Percentiles rank a stretch among this genome's conserved stretches.
Conservation (phyloP, 2,888 invertebrate genomes). For the Crioceris asparagi region DNA sequence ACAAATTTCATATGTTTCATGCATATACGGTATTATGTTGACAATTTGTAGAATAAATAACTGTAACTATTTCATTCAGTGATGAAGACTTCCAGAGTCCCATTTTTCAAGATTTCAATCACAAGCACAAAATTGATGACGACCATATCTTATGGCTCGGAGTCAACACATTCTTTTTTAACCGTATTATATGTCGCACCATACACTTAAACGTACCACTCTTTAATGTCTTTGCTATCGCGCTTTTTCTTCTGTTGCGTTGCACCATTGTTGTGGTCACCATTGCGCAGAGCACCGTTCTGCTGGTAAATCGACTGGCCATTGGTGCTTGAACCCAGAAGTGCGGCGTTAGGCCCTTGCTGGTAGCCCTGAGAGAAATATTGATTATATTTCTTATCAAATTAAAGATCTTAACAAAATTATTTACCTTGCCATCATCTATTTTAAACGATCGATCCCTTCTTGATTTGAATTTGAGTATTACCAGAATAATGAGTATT, state of each 20-base stretch:
- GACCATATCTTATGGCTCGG: conserved; percentile 7
- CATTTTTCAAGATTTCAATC: background rate
- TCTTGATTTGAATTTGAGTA: conserved; percentile 77
- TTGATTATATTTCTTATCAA: too few species aligned
- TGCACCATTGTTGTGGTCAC: conserved; percentile 31
- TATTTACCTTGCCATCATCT: conserved; percentile 65
- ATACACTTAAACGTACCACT: conserved; percentile 94
- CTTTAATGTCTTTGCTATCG: conserved; percentile 83
- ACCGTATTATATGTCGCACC: too few species aligned
- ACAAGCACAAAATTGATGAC: background rate
- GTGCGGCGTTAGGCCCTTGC: conserved; percentile 70
- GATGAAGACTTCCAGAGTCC: conserved; percentile 1
- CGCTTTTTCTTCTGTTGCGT: conserved; percentile 49
- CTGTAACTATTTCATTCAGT: too few species aligned
- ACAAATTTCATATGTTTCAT: too few species aligned
- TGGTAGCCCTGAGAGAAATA: too few species aligned
- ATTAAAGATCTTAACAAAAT: too few species aligned
- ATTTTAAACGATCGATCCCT: conserved; percentile 89
- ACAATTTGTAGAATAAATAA: too few species aligned
- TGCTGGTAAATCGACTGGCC: conserved; percentile 41
- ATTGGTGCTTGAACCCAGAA: conserved; percentile 52
- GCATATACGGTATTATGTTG: too few species aligned
- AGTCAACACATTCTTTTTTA: conserved; percentile 7
- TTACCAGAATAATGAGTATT: conserved; percentile 79
- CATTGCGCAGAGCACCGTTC: conserved; percentile 43